Evolutionary conservation across 1,140 invertebrate genomes (phyloP).

Genomic region (Odontomachus brunneus): DNA sequence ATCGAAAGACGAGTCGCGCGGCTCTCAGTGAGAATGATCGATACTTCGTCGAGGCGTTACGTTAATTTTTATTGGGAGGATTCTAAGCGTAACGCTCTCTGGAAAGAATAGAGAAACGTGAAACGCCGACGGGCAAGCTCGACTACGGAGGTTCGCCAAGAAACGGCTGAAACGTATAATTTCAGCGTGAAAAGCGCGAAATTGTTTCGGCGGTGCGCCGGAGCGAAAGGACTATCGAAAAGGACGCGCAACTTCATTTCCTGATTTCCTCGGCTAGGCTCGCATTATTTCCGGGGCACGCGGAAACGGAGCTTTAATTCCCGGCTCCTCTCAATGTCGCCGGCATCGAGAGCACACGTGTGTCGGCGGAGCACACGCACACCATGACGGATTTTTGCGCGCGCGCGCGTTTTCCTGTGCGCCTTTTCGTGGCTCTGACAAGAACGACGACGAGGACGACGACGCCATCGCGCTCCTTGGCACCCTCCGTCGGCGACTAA

Average conservation of each 20-base stretch:
- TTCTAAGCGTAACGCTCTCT: too few relatives aligned
- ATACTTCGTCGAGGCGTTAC: too few relatives aligned
- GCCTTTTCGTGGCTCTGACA: slow-evolving; percentile 29
- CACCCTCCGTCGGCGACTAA: slow-evolving; percentile 81
- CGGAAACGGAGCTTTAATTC: slow-evolving; percentile 73
- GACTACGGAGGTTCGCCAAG: not conserved
- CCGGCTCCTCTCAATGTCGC: slow-evolving; percentile 33
- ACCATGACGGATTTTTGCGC: slow-evolving; percentile 47
- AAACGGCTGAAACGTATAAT: slow-evolving; percentile 11
- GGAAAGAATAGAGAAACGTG: not conserved
- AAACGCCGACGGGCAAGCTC: not conserved
- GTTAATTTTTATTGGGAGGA: too few relatives aligned
- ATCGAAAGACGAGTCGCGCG: not conserved
- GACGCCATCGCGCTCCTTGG: slow-evolving; percentile 82
- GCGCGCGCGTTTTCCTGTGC: slow-evolving; percentile 31
- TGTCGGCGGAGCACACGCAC: slow-evolving; percentile 43
- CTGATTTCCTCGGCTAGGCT: slow-evolving; percentile 65
- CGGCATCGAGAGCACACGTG: slow-evolving; percentile 34
- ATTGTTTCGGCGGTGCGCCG: slow-evolving; percentile 64
- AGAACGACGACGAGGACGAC: slow-evolving; percentile 48
- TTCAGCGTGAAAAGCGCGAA: slow-evolving; percentile 35
- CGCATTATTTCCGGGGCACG: slow-evolving; percentile 71
- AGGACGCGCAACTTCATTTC: slow-evolving; percentile 72
- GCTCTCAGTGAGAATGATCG: too few relatives aligned
- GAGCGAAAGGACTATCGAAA: slow-evolving; percentile 59